These are phyloP conservation scores for Nephrocerus scutellatus DNA, from an alignment of 2,888 invertebrate species.

Conservation along the genomic window DNA sequence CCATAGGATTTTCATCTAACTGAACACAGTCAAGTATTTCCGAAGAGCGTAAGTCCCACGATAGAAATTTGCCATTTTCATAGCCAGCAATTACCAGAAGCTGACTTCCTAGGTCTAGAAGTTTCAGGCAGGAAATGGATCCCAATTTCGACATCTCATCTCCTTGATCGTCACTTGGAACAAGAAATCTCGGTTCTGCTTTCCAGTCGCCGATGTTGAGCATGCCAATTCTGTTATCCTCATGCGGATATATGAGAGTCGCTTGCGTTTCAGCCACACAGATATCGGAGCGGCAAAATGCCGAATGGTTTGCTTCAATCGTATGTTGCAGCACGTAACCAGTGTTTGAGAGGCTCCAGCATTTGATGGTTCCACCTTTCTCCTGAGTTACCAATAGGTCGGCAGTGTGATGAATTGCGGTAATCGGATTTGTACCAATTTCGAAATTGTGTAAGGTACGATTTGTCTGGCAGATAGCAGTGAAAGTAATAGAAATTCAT, in stretches of 20 bases:
- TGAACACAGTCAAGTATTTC: constrained; percentile 33
- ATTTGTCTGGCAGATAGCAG: constrained; percentile 63
- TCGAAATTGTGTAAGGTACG: constrained; percentile 60
- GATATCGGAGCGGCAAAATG: constrained; percentile 68
- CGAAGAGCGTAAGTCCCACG: constrained; percentile 63
- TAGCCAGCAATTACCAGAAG: constrained; percentile 62
- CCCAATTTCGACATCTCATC: constrained; percentile 49
- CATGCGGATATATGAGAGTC: constrained; percentile 61
- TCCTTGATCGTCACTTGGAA: constrained; percentile 39
- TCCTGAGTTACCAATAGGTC: constrained; percentile 65
- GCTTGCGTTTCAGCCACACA: constrained; percentile 52
- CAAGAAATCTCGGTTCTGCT: constrained; percentile 41
- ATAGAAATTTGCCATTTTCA: constrained; percentile 63
- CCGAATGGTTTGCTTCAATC: constrained; percentile 57
- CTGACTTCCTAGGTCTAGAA: constrained; percentile 46
- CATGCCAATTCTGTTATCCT: constrained; percentile 49
- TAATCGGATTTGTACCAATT: constrained; percentile 54
- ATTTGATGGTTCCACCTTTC: constrained; percentile 63
- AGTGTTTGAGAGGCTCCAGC: constrained; percentile 57
- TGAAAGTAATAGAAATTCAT: no score
- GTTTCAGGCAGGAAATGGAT: constrained; percentile 54
- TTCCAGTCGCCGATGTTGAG: constrained; percentile 45
- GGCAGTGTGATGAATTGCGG: constrained; percentile 50
- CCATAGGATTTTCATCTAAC: constrained; percentile 60
- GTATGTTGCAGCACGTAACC: constrained; percentile 55